Evolutionary conservation across 2,888 invertebrate species (phyloP).

Genomic region (Leptopilina myrica): DNA sequence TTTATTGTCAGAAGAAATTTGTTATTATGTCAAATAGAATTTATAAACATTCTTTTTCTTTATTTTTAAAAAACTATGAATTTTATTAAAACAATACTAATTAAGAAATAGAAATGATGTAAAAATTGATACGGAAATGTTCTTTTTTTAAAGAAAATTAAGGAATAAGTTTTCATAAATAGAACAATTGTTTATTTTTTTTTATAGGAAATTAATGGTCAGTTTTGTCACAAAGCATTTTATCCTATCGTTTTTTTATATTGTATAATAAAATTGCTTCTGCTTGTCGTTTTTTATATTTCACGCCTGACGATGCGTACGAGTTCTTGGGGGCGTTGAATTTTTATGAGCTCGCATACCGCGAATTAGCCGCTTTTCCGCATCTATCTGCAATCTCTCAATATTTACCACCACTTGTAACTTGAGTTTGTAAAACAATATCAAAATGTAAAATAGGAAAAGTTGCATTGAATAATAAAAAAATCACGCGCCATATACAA

Average conservation of each 20-base stretch:
- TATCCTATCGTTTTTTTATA: background rate
- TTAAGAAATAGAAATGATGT: too few relatives aligned
- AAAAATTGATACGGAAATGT: too few relatives aligned
- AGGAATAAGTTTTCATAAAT: too few relatives aligned
- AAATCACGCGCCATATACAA: too few relatives aligned
- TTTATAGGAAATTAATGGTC: background rate
- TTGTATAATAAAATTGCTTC: slow-evolving; percentile 38
- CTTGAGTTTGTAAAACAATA: slow-evolving; percentile 7
- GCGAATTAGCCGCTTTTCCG: slow-evolving; percentile 30
- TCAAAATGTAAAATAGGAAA: background rate
- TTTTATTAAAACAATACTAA: too few relatives aligned
- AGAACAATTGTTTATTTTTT: too few relatives aligned
- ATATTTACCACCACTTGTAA: background rate
- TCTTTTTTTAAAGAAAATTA: too few relatives aligned
- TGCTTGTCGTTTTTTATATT: slow-evolving; percentile 48
- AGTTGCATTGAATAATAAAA: background rate
- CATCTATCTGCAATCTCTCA: slow-evolving; percentile 24
- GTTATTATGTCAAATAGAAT: too few relatives aligned
- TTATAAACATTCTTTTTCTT: too few relatives aligned
- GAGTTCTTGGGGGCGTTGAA: slow-evolving; percentile 49
- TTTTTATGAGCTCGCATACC: slow-evolving; percentile 50
- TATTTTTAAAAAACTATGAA: too few relatives aligned
- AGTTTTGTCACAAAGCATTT: background rate
- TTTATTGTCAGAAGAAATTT: too few relatives aligned
- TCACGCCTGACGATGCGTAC: slow-evolving; percentile 41